Base-by-base conservation (phyloP, 2,888 invertebrate genomes). In the Drosophila lacicola region DNA sequence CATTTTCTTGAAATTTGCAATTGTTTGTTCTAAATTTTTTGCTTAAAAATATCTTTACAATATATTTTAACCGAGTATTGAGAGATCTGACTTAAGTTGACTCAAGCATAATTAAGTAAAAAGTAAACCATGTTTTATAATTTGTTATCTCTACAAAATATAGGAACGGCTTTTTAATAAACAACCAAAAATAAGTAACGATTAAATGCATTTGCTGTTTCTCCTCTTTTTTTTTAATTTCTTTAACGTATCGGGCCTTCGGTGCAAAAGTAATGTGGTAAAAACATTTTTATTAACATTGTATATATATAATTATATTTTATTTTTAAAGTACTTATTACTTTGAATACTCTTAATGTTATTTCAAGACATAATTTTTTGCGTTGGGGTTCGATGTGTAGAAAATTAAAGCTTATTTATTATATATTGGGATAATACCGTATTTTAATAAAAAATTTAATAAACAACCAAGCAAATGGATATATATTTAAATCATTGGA, bases 91-190 rank as follows among this genome's bases (percentile, higher is more conserved):
- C 65, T 70, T 77, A 80, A 87, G 79, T 84, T 77, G 63, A 77
- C 72, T 70, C 82, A 81, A 84, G 74, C 71, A 70, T 84, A 82
- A 67, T 70, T 83, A 72, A 82, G 80, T 68, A 64, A 66, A 29
- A 29, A 29, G 75, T 78, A 83, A 67, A 82, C 65, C 70, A 81
- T 58, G 76, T 84, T 81, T 78, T 87, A 69, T 72, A 78, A 79
- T 76, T 81, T 81, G 78, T 80, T 80, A 77, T 74, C 60, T 80
- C 45, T 76, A 53, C 70, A 82, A 78, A 78, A 64, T 73, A 76
- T 66, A 78, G 70, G 78, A 76, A 78, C 87, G 78, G 81, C 81
- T 87, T 70, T 83, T 83, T 83, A 80, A 86, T 83, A 82, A 82
- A 80, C 82, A 80, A 86, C 84, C 84, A 82, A 87, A 83, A 68